These are phyloP conservation scores for Watsonalla binaria DNA, from an alignment of 2,888 invertebrate genomes.

Conservation along the genomic window DNA sequence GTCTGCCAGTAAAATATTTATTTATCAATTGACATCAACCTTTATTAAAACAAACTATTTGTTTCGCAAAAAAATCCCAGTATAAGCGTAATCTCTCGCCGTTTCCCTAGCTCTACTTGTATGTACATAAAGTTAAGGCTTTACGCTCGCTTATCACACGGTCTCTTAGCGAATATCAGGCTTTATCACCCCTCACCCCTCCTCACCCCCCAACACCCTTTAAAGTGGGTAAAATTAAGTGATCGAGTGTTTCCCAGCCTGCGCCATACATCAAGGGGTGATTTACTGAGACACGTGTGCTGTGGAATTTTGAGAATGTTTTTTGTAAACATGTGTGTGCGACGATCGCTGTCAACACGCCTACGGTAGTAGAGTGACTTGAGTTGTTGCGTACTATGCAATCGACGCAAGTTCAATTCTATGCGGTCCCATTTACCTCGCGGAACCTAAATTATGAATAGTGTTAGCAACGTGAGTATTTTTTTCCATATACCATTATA, in stretches of 20 bases:
- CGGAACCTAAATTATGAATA: too few species aligned
- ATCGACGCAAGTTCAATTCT: too few species aligned
- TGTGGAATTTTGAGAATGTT: background rate
- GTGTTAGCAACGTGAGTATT: too few species aligned
- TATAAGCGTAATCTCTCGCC: background rate
- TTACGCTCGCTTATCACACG: conserved; percentile 15
- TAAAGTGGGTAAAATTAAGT: background rate
- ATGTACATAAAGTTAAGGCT: conserved; percentile 15
- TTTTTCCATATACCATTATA: too few species aligned
- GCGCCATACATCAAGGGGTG: background rate
- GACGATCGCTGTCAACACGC: conserved; percentile 1
- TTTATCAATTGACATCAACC: too few species aligned
- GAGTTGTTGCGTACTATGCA: too few species aligned
- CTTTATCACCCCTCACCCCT: background rate
- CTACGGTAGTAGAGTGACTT: background rate
- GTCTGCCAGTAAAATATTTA: too few species aligned
- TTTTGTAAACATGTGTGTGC: background rate
- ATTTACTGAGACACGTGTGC: background rate
- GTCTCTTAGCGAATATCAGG: conserved; percentile 2
- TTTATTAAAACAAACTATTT: too few species aligned
- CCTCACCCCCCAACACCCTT: background rate
- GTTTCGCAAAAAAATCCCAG: too few species aligned
- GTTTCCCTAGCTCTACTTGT: conserved; percentile 6
- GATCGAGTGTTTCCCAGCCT: background rate
- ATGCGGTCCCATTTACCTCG: too few species aligned